Percentiles rank a stretch among this genome's conserved stretches.
These are phyloP conservation scores for Mesodorylaimus sp. DNA, from an alignment of 2,888 invertebrate genomes.

Conservation along the genomic window DNA sequence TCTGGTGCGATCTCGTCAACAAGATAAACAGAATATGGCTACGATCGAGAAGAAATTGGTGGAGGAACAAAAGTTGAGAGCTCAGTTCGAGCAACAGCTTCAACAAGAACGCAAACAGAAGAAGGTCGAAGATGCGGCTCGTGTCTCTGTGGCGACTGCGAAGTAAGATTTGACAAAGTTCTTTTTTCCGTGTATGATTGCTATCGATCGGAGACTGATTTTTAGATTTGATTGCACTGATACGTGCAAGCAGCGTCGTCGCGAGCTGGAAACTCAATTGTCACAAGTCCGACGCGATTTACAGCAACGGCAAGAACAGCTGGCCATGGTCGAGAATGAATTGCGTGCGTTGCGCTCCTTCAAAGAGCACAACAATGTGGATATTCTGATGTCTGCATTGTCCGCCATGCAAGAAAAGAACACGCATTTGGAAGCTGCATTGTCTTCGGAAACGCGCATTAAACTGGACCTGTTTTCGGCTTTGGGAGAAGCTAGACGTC, in stretches of 20 bases:
- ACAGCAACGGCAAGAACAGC: conserved; percentile 47
- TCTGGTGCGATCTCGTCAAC: conserved; percentile 49
- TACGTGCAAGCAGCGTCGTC: conserved; percentile 43
- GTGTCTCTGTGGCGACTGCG: neutral
- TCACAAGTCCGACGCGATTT: conserved; percentile 46
- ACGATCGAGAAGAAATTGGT: conserved; percentile 57
- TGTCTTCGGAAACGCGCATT: conserved; percentile 87
- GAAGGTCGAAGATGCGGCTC: conserved; percentile 44
- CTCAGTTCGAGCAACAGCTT: conserved; percentile 52
- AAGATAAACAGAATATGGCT: conserved; percentile 56
- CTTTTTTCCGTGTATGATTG: no score
- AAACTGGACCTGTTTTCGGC: conserved; percentile 94
- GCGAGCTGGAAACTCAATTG: conserved; percentile 47
- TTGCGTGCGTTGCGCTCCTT: conserved; percentile 40
- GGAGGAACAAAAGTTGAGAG: conserved; percentile 62
- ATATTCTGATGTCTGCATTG: conserved; percentile 58
- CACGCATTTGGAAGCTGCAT: conserved; percentile 69
- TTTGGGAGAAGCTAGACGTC: conserved; percentile 77
- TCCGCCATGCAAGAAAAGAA: conserved; percentile 73
- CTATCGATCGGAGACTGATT: no score
- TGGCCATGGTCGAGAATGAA: conserved; percentile 42
- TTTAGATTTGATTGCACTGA: conserved; percentile 44
- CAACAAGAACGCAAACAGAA: conserved; percentile 42
- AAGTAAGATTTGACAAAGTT: no score
- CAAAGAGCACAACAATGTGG: conserved; percentile 40